Percentiles rank a stretch among this genome's conserved stretches.
Evolutionary conservation across 2,888 invertebrate species (phyloP).

Genomic region (Hemithea aestivaria): DNA sequence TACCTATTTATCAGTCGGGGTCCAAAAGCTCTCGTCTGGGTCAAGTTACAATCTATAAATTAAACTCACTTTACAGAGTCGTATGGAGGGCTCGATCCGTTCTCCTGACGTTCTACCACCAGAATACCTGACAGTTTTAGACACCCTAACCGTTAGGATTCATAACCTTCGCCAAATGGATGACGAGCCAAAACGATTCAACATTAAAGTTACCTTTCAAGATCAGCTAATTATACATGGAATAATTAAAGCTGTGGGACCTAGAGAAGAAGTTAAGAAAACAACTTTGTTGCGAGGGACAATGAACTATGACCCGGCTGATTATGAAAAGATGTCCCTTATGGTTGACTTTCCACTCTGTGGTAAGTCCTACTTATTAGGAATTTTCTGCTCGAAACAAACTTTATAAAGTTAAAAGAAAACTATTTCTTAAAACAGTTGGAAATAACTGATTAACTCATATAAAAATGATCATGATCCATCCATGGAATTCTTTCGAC

Average conservation of each 20-base stretch:
- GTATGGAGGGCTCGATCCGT: conserved; percentile 1
- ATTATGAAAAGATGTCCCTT: conserved; percentile 61
- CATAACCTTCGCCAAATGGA: conserved; percentile 43
- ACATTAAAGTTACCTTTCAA: conserved; percentile 48
- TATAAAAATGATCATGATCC: too few relatives aligned
- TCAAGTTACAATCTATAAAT: too few relatives aligned
- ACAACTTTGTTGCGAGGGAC: conserved; percentile 37
- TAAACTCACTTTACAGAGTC: too few relatives aligned
- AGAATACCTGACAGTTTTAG: too few relatives aligned
- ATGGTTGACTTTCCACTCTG: conserved; percentile 60
- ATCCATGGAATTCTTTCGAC: too few relatives aligned
- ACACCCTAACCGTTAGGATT: conserved; percentile 44
- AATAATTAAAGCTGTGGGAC: conserved; percentile 39
- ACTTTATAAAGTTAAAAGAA: too few relatives aligned
- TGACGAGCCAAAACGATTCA: conserved; percentile 35
- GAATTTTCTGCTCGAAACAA: too few relatives aligned
- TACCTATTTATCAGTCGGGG: too few relatives aligned
- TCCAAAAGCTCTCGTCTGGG: too few relatives aligned
- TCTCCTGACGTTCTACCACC: background rate
- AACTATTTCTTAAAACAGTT: too few relatives aligned
- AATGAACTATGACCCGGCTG: conserved; percentile 59
- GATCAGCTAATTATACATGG: conserved; percentile 48
- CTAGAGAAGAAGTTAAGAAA: conserved; percentile 28
- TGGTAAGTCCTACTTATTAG: conserved; percentile 40
- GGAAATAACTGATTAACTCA: too few relatives aligned